Base-by-base conservation (phyloP, 2,797 vertebrate genomes). In the Helarctos malayanus region DNA sequence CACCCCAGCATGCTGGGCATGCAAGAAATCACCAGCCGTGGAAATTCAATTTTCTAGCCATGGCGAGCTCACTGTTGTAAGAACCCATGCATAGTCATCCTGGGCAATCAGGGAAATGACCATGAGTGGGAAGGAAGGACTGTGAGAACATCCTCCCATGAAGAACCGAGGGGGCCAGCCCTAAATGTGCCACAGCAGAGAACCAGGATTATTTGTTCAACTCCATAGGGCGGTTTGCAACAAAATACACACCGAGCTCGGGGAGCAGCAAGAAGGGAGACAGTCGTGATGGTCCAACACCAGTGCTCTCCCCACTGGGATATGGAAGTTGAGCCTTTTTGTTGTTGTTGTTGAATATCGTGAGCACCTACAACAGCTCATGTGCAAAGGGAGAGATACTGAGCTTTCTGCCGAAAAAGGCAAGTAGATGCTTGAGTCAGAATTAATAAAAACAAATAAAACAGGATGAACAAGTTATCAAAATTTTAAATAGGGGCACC, bases 371-470 rank as follows among this genome's bases (percentile, higher is more conserved):
- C 18, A 38, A 63, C 10, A 54, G 29, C 25, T 78, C 54, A 47
- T 23, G 6, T n/a, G 35, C 57, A 47, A 82, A 86, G 10, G n/a
- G 23, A 13, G 47, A 47, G 32, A 54, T 41, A n/a, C 1, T 75
- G 82, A 54, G 41, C 19, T 81, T 92, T 89, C 61, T 71, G 73
- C 65, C 69, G 29, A 63, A 52, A 52, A 96, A 78, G 32, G 27
- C 25, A 57, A 35, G 32, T 63, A 54, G 45, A 12, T 57, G 27
- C 21, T 35, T 76, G 35, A 69, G 68, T 47, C n/a, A 97, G 57
- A 94, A 89, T 49, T 92, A 59, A 92, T 76, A 68, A 61, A 96
- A 79, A 76, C 18, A 78, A 85, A 87, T 1, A 41, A 82, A 80
- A 81, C 25, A 69, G 11, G 9, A 73, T n/a, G 21, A 75, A 59